A percentile compares a stretch with the other conserved stretches of the same genome.
phyloP scores from a whole-genome alignment of 2,113 vertebrate genomes.

The Hucho hucho region DNA sequence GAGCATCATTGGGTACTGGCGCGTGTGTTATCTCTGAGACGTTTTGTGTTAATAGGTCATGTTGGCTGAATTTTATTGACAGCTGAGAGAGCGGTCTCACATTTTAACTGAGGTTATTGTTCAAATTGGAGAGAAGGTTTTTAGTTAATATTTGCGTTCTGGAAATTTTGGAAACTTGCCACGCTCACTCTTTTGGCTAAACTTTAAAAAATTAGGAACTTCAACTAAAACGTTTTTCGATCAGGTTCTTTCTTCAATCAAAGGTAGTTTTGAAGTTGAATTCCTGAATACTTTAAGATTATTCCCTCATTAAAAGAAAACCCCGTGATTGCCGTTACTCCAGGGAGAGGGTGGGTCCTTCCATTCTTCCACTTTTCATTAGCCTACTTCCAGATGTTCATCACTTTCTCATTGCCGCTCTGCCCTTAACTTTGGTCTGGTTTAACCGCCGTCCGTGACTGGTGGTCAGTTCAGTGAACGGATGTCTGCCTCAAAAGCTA shows the following conservation, averaged over 20 bases:
- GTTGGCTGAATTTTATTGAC: not conserved
- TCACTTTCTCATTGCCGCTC: slow-evolving; percentile 42
- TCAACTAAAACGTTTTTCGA: not conserved
- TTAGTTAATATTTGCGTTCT: not conserved
- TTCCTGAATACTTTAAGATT: not conserved
- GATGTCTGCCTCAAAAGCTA: not conserved
- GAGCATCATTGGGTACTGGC: slow-evolving; percentile 38
- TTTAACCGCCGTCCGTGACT: not conserved
- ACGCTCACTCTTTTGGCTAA: not conserved
- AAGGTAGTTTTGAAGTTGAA: not conserved
- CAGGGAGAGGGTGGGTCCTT: slow-evolving; percentile 74
- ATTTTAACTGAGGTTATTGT: not conserved
- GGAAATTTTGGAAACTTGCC: not conserved
- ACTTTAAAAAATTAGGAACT: not conserved
- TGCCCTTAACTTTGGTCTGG: slow-evolving; percentile 7
- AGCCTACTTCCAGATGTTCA: slow-evolving; percentile 75
- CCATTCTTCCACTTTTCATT: slow-evolving; percentile 65
- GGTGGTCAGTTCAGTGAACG: slow-evolving; percentile 11
- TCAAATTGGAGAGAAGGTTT: not conserved
- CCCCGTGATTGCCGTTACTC: slow-evolving; percentile 52
- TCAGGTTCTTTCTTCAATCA: not conserved
- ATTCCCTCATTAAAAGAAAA: slow-evolving; percentile 29
- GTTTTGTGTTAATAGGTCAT: not conserved
- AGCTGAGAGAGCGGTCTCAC: not conserved
- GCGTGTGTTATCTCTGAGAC: not conserved